phyloP scores from a whole-genome alignment of 2,797 vertebrate species.

The Buceros bicornis region DNA sequence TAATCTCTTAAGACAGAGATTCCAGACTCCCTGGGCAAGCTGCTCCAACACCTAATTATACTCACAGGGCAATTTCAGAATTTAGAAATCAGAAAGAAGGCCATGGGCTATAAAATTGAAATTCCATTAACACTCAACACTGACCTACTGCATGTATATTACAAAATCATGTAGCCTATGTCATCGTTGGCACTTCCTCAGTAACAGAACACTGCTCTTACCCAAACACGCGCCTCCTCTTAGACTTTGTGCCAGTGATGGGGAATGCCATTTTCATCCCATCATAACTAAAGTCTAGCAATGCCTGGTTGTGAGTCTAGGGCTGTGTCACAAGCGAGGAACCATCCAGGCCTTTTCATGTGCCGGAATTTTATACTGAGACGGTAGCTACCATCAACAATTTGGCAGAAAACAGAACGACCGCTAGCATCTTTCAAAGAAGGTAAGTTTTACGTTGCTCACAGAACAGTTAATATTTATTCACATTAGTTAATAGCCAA shows the following conservation, averaged over 20 bases:
- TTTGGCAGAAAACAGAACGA: background rate
- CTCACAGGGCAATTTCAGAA: background rate
- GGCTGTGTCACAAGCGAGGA: background rate
- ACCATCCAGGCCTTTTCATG: background rate
- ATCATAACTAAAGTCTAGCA: background rate
- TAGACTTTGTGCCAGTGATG: background rate
- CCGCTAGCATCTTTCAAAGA: background rate
- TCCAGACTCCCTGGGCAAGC: background rate
- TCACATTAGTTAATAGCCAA: background rate
- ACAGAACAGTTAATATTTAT: background rate
- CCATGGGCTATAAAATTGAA: background rate
- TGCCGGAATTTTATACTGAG: background rate
- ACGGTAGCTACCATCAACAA: background rate
- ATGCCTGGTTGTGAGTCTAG: background rate
- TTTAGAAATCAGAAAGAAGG: background rate
- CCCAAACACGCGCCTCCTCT: background rate
- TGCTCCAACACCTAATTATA: background rate
- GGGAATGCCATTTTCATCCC: background rate
- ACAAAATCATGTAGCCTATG: background rate
- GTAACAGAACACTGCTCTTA: background rate
- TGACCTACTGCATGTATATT: background rate
- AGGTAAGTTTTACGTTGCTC: background rate
- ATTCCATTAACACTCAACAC: background rate
- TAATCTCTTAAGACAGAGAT: background rate
- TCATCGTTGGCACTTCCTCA: background rate